Percentiles rank a stretch among this genome's conserved stretches.
Conservation (phyloP, 2,113 vertebrate genomes). For the Anthoscopus minutus region DNA sequence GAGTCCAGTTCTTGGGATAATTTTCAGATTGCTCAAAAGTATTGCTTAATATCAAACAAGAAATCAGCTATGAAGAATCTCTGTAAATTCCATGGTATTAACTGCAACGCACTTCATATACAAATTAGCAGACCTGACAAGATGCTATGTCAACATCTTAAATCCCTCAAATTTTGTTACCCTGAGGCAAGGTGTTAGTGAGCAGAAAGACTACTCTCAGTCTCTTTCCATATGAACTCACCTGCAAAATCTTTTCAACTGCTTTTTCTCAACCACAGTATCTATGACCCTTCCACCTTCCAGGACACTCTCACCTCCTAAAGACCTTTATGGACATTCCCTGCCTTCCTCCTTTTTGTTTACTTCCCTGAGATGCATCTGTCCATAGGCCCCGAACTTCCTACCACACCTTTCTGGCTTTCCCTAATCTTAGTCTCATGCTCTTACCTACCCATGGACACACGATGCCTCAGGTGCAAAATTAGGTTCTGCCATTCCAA, state of each 20-base stretch:
- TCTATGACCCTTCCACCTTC: not conserved
- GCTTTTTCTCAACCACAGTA: not conserved
- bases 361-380: not conserved
- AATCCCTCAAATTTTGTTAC: not conserved
- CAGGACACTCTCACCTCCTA: not conserved
- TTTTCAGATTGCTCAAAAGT: not conserved
- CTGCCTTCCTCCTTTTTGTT: not conserved
- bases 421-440: not conserved
- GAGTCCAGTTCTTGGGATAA: not conserved
- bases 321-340: not conserved
- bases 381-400: not conserved
- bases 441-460: not conserved
- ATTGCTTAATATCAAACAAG: not conserved
- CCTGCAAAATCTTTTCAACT: not conserved
- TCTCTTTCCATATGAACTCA: not conserved
- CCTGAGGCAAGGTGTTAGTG: not conserved
- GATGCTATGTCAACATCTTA: not conserved
- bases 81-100: not conserved
- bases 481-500: not conserved
- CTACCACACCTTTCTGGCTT: not conserved
- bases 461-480: not conserved
- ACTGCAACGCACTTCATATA: not conserved
- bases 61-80: not conserved
- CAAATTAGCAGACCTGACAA: not conserved
- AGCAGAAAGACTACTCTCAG: not conserved